phyloP scores from a whole-genome alignment of 2,888 invertebrate genomes.

The Dynastes grantii region DNA sequence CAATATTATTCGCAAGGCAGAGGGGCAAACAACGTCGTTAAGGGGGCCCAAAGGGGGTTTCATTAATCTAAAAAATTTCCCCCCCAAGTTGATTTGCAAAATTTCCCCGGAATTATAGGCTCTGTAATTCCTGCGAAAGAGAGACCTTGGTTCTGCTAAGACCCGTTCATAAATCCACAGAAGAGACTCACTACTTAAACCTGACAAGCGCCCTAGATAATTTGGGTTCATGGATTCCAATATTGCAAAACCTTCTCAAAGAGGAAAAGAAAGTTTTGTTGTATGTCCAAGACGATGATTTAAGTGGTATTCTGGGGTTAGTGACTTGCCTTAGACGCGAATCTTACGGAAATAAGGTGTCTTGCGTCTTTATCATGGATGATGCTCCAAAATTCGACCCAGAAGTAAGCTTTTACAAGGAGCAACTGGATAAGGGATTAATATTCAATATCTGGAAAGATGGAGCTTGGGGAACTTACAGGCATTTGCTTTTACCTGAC shows the following conservation, averaged over 20 bases:
- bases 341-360: slow-evolving; percentile 73
- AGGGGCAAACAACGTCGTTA: not conserved
- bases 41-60: slow-evolving; percentile 41
- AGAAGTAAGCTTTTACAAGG: slow-evolving; percentile 71
- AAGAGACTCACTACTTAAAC: not conserved
- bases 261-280: slow-evolving; percentile 73
- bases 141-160: slow-evolving; percentile 47
- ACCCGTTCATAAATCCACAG: not conserved
- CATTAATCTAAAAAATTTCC: slow-evolving; percentile 46
- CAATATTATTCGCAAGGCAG: not conserved
- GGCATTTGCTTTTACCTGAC: slow-evolving; percentile 82
- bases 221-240: slow-evolving; percentile 29
- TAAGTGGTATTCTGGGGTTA: slow-evolving; percentile 90
- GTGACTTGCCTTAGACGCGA: slow-evolving; percentile 90
- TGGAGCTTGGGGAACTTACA: slow-evolving; percentile 78
- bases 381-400: slow-evolving; percentile 40
- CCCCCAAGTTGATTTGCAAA: slow-evolving; percentile 11
- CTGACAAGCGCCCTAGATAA: not conserved
- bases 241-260: slow-evolving; percentile 56
- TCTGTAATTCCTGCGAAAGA: slow-evolving; percentile 1
- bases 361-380: slow-evolving; percentile 63
- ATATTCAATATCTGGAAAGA: slow-evolving; percentile 84
- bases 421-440: slow-evolving; percentile 78
- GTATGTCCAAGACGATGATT: slow-evolving; percentile 75
- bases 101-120: slow-evolving; percentile 30